A percentile compares a stretch with the other conserved stretches of the same genome.
These are phyloP conservation scores for Ramphastos sulfuratus DNA, from an alignment of 2,113 vertebrate species.

Conservation along the genomic window DNA sequence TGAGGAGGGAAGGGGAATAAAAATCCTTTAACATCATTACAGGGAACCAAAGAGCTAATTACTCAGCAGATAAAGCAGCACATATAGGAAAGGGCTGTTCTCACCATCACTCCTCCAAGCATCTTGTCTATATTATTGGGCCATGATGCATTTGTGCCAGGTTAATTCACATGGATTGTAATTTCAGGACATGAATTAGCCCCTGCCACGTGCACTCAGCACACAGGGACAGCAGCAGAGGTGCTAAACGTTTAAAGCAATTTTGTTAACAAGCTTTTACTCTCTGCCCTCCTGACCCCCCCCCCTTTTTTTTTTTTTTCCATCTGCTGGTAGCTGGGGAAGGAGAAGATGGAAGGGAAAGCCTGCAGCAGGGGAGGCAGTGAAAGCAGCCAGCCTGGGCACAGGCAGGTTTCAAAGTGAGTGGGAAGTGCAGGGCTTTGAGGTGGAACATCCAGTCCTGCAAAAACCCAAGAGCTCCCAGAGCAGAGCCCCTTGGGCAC, in stretches of 20 bases:
- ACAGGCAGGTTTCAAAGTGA: not conserved
- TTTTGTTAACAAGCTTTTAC: conserved; percentile 4
- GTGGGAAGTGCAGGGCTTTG: not conserved
- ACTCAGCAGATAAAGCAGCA: conserved; percentile 29
- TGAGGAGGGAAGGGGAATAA: not conserved
- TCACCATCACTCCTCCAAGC: conserved; percentile 47
- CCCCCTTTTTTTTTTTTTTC: not conserved
- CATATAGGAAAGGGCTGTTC: not conserved
- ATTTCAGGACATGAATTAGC: conserved; percentile 58
- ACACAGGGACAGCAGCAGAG: conserved; percentile 1
- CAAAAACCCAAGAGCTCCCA: accelerated
- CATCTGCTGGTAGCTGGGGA: not conserved
- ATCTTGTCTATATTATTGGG: conserved; percentile 48
- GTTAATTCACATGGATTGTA: conserved; percentile 54
- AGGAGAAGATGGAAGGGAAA: not conserved
- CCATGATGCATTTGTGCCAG: conserved; percentile 47
- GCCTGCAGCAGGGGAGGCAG: accelerated
- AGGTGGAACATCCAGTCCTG: not conserved
- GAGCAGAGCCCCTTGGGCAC: not conserved
- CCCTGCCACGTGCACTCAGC: not conserved
- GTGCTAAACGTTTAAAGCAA: not conserved
- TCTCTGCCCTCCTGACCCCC: not conserved
- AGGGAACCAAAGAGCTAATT: conserved; percentile 26
- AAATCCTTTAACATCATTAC: not conserved
- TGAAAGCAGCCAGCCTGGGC: not conserved